Conservation (phyloP, 1,140 invertebrate species). For the Heliconius hewitsoni region DNA sequence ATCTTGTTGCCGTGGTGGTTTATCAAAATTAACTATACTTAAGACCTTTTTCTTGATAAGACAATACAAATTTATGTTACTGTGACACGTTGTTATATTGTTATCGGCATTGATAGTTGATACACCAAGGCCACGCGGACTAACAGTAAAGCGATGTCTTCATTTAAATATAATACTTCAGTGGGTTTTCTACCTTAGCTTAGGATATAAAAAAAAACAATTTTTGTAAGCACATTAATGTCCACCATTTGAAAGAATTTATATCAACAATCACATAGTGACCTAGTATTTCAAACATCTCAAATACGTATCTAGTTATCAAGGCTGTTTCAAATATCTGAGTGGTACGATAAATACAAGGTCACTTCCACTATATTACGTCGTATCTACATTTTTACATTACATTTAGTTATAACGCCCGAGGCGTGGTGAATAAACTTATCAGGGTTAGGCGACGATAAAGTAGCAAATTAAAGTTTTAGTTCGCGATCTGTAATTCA, state of each 20-base stretch:
- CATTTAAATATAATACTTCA: constrained; percentile 9
- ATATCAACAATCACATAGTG: constrained; percentile 41
- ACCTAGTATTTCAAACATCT: constrained; percentile 46
- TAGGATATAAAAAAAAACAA: background rate
- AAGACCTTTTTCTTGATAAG: constrained; percentile 71
- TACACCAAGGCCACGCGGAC: constrained; percentile 60
- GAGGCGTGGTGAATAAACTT: constrained; percentile 39
- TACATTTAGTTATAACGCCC: constrained; percentile 16
- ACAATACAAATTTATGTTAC: constrained; percentile 79
- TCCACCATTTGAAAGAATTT: constrained; percentile 29
- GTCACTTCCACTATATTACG: constrained; percentile 53
- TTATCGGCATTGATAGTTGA: constrained; percentile 73
- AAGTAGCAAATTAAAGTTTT: constrained; percentile 25
- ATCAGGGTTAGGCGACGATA: constrained; percentile 28
- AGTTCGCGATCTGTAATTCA: constrained; percentile 17
- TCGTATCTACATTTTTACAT: constrained; percentile 30
- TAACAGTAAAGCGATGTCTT: constrained; percentile 50
- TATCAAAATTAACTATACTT: constrained; percentile 60
- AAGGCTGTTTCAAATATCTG: constrained; percentile 47
- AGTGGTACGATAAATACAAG: constrained; percentile 62
- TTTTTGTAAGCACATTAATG: constrained; percentile 5
- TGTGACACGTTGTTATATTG: constrained; percentile 70
- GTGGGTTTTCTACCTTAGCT: background rate
- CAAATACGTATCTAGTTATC: constrained; percentile 36
- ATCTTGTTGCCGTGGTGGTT: constrained; percentile 68